Conservation (phyloP, 2,888 invertebrate species). For the Drosophila austrosaltans region DNA sequence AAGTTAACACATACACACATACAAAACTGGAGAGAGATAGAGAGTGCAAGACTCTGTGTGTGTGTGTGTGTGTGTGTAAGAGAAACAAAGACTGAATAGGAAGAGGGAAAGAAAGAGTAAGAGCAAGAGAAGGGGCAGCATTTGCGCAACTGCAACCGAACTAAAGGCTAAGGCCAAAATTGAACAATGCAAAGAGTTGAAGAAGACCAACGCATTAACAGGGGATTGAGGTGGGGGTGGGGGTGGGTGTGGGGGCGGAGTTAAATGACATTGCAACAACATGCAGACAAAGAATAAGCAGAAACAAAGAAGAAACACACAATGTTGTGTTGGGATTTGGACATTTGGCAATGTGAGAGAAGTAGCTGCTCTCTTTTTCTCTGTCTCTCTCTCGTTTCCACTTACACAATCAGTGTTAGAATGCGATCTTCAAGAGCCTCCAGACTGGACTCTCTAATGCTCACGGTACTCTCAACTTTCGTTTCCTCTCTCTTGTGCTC, state of each 20-base stretch:
- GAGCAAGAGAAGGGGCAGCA: slow-evolving; percentile 33
- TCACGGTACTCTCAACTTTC: slow-evolving; percentile 26
- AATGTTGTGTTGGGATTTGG: slow-evolving; percentile 20
- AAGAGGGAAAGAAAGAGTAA: slow-evolving; percentile 17
- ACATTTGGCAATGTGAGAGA: slow-evolving; percentile 49
- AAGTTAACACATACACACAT: slow-evolving; percentile 46
- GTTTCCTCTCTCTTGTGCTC: slow-evolving; percentile 22
- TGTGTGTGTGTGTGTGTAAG: neutral
- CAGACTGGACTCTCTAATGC: slow-evolving; percentile 26
- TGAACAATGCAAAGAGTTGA: slow-evolving; percentile 41
- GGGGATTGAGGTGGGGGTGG: neutral
- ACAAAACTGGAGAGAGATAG: neutral
- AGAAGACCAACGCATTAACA: slow-evolving; percentile 28
- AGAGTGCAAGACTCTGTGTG: neutral
- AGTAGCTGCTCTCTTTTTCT: slow-evolving; percentile 28
- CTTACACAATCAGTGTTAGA: slow-evolving; percentile 39
- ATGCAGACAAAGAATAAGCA: slow-evolving; percentile 63
- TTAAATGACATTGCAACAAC: slow-evolving; percentile 46
- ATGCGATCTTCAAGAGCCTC: slow-evolving; percentile 52
- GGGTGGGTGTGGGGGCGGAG: neutral
- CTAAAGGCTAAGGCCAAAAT: slow-evolving; percentile 46
- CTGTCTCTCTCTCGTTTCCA: slow-evolving; percentile 5
- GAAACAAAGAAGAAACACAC: slow-evolving; percentile 55
- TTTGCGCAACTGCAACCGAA: slow-evolving; percentile 72
- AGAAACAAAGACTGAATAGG: slow-evolving; percentile 6